Conservation (phyloP, 2,797 vertebrate genomes). For the Champsocephalus esox region DNA sequence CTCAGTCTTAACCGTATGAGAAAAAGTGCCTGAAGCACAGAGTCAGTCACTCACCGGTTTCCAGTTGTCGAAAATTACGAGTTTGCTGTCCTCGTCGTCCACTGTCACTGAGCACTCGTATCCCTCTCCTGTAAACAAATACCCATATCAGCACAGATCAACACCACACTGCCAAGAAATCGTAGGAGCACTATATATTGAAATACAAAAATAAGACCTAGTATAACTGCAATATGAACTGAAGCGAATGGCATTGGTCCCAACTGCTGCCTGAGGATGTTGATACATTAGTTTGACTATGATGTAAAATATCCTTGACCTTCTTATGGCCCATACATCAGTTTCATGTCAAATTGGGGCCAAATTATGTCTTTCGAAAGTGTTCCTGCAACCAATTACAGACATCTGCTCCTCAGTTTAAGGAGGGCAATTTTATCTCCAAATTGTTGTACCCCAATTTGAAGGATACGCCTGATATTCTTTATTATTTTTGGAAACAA, state of each 20-base stretch:
- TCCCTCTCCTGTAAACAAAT: slow-evolving; percentile 86
- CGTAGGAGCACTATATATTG: no score
- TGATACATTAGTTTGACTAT: slow-evolving; percentile 9
- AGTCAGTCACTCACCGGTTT: slow-evolving; percentile 86
- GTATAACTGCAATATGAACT: not conserved
- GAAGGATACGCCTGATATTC: not conserved
- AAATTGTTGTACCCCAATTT: not conserved
- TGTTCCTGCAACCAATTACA: not conserved
- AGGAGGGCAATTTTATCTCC: not conserved
- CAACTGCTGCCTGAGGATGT: slow-evolving; percentile 13
- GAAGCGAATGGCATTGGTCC: not conserved
- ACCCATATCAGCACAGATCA: slow-evolving; percentile 24
- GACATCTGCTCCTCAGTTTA: slow-evolving; percentile 7
- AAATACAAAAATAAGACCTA: not conserved
- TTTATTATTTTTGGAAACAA: not conserved
- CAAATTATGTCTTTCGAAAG: slow-evolving; percentile 5
- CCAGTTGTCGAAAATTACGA: slow-evolving; percentile 92
- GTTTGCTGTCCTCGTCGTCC: slow-evolving; percentile 91
- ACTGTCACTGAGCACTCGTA: slow-evolving; percentile 89
- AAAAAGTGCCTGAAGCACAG: not conserved
- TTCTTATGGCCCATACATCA: slow-evolving; percentile 20
- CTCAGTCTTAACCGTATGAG: not conserved
- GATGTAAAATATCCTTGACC: slow-evolving; percentile 23
- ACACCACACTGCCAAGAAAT: not conserved
- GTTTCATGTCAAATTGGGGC: slow-evolving; percentile 1